phyloP scores from a whole-genome alignment of 35 echinoderm and acorn worm genomes.

The Acanthaster planci region DNA sequence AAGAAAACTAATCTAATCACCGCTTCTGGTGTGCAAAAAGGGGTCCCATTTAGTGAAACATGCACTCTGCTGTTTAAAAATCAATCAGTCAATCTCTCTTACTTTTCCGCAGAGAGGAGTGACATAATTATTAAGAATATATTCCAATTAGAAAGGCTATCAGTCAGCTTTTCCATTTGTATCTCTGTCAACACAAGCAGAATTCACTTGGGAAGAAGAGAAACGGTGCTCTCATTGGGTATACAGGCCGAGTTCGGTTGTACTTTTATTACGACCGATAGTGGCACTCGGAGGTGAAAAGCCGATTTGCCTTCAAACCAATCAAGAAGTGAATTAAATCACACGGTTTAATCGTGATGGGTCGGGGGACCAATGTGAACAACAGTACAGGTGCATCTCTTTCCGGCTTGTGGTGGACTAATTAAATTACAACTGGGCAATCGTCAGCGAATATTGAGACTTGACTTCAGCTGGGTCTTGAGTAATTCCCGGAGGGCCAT shows the following conservation, averaged over 20 bases:
- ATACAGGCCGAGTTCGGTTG: neutral
- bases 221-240: no score
- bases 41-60: no score
- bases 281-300: neutral
- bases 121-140: no score
- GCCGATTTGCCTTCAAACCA: slow-evolving; percentile 22
- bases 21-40: no score
- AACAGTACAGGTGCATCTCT: neutral
- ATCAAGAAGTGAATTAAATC: slow-evolving; percentile 22
- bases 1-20: no score
- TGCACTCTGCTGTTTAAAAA: no score
- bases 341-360: slow-evolving; percentile 19
- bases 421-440: neutral
- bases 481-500: neutral
- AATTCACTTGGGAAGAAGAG: no score
- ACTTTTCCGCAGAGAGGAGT: no score
- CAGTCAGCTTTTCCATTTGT: no score
- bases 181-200: no score
- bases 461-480: neutral
- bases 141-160: no score
- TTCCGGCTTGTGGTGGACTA: slow-evolving; percentile 12
- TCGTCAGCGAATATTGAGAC: neutral
- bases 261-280: neutral
- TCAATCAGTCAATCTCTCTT: no score
- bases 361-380: neutral